These are phyloP conservation scores for Scolopax bukidnonensis DNA, from an alignment of 2,797 vertebrate genomes.

Conservation along the genomic window DNA sequence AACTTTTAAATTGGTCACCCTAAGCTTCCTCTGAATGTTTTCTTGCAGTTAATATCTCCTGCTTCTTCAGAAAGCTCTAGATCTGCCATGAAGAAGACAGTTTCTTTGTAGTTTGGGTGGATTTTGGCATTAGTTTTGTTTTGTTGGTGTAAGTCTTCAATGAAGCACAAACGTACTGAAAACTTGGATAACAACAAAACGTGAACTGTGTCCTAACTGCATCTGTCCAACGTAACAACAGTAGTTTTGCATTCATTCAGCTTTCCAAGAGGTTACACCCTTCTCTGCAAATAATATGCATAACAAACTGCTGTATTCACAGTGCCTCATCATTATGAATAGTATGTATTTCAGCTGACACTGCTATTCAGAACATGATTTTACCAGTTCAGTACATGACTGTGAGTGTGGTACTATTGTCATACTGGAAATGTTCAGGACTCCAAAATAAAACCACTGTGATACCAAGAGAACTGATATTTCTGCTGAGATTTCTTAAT, in stretches of 20 bases:
- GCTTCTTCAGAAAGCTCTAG: neutral
- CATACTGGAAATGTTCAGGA: neutral
- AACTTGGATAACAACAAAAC: neutral
- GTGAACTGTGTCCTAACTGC: neutral
- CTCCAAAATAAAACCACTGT: neutral
- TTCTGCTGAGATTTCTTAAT: neutral
- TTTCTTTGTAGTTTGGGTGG: neutral
- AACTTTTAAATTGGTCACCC: neutral
- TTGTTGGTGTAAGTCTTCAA: neutral
- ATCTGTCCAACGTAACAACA: neutral
- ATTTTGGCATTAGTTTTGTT: neutral
- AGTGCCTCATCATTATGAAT: neutral
- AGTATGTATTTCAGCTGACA: neutral
- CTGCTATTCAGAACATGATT: neutral
- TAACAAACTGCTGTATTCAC: neutral
- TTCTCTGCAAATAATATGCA: neutral
- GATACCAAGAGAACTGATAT: neutral
- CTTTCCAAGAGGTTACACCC: constrained; percentile 21
- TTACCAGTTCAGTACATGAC: neutral
- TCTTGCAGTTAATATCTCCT: neutral
- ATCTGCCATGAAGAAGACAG: neutral
- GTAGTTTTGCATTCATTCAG: neutral
- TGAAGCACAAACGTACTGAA: neutral
- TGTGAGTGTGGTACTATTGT: neutral
- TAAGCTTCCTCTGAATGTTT: neutral